Base-by-base conservation (phyloP, 2,797 vertebrate genomes). In the Falco peregrinus region DNA sequence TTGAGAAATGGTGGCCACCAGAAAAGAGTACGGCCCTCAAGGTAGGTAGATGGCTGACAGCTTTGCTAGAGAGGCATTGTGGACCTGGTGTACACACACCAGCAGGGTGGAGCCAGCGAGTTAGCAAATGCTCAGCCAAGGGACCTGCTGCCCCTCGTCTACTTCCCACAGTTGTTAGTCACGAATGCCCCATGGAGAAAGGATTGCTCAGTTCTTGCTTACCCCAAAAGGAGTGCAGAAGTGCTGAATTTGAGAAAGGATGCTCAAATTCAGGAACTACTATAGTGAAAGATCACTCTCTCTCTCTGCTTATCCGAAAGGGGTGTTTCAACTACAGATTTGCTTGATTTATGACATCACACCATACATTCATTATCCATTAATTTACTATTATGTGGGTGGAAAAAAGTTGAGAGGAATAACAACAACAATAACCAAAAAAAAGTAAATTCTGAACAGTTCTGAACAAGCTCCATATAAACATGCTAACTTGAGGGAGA, bases 41-140 rank as follows among this genome's bases (percentile, higher is more conserved):
- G 33, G 29, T 3, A 3, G 7, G 22, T 53, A 31, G 33, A 18
- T 9, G 76, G 48, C 11, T 0, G 0, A 25, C 4, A 71, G 22
- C 29, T 84, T 54, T 54, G 28, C 43, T 45, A 4, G 43, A 33
- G 41, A 37, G 20, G 2, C 14, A 24, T 8, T 25, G n/a, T 1
- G 13, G 5, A 29, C 26, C n/a, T 29, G 22, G 31, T 48, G 41
- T 29, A 63, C 10, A 10, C 16, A 63, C 8, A 10, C 16, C 19
- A 5, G 11, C 65, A 33, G 13, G 9, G 18, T 31, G 31, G 14
- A 45, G 16, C 45, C 69, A n/a, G 11, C 16, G 28, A 39, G 13
- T 14, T 10, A 50, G 24, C 56, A 70, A 82, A 60, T 10, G 22
- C 20, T 60, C 47, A 56, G 60, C 31, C 51, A 70, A 43, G 54